Evolutionary conservation across 2,888 invertebrate species (phyloP).

Genomic region (Ctena decussata): DNA sequence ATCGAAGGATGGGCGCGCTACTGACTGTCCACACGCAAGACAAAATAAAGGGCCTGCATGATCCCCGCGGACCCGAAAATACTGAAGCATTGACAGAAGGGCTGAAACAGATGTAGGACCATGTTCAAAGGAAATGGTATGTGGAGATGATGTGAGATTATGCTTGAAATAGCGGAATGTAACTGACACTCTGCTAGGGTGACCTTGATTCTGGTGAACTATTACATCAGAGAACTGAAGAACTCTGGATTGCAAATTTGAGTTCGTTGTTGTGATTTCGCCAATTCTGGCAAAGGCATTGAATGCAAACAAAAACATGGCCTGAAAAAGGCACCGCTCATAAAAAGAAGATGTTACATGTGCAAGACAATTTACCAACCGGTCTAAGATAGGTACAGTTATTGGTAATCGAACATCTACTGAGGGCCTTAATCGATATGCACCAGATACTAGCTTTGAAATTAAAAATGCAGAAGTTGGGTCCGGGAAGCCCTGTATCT

Average conservation of each 20-base stretch:
- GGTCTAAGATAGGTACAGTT: conserved; percentile 1
- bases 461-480: conserved; percentile 23
- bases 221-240: neutral
- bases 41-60: neutral
- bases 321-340: neutral
- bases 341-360: neutral
- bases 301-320: conserved; percentile 30
- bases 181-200: neutral
- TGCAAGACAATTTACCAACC: neutral
- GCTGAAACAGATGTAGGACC: neutral
- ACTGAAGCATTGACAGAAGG: neutral
- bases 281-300: conserved; percentile 27
- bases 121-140: conserved; percentile 18
- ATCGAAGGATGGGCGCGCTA: neutral
- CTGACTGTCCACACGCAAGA: neutral
- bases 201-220: neutral
- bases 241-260: neutral
- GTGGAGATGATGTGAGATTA: neutral
- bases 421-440: neutral
- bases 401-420: conserved; percentile 1
- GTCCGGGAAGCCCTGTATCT: conserved; percentile 6
- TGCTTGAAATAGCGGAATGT: conserved; percentile 1
- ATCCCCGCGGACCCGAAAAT: neutral
- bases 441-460: neutral
- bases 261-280: conserved; percentile 1